Conservation (phyloP, 2,888 invertebrate genomes). For the Oegoconia quadripuncta region DNA sequence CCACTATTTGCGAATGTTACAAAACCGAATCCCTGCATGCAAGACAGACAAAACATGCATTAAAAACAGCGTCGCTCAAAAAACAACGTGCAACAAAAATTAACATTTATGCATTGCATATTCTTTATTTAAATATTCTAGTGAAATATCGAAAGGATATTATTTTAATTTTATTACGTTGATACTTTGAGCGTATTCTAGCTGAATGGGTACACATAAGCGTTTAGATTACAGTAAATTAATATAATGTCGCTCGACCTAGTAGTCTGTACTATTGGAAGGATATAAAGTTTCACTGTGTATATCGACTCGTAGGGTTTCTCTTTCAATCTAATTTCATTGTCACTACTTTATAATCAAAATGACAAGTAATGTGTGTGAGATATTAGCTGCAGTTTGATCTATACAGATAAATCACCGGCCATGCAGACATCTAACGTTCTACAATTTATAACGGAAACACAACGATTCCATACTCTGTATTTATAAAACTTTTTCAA, state of each 20-base stretch:
- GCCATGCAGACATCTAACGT: conserved; percentile 60
- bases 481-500: neutral
- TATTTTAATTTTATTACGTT: conserved; percentile 67
- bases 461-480: neutral
- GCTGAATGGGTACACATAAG: conserved; percentile 78
- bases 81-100: conserved; percentile 88
- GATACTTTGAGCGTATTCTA: conserved; percentile 79
- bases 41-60: conserved; percentile 97
- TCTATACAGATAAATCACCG: conserved; percentile 64
- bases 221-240: conserved; percentile 73
- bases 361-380: conserved; percentile 55
- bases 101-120: conserved; percentile 82
- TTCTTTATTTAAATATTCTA: conserved; percentile 72
- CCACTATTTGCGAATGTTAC: conserved; percentile 99
- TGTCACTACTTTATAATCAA: conserved; percentile 53
- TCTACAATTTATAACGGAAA: conserved; percentile 22
- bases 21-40: conserved; percentile 99
- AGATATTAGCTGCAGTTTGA: conserved; percentile 76
- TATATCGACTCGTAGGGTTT: conserved; percentile 40
- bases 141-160: conserved; percentile 72
- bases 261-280: conserved; percentile 62
- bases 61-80: conserved; percentile 90
- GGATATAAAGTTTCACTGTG: conserved; percentile 54
- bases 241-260: conserved; percentile 66
- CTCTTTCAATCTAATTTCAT: conserved; percentile 47